phyloP scores from a whole-genome alignment of 2,888 invertebrate genomes.

The Nomada flava region DNA sequence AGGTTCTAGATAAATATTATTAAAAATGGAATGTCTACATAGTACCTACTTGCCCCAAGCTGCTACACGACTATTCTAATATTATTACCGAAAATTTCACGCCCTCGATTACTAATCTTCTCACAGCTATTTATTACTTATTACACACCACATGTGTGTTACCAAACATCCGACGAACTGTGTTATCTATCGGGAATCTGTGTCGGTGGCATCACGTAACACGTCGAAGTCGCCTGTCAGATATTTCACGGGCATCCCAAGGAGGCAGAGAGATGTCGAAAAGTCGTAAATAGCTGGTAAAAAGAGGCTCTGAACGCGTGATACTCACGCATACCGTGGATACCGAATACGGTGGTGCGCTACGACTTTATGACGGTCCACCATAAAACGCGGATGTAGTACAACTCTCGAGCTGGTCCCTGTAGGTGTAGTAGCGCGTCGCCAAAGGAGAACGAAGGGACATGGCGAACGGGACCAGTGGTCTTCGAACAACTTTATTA shows the following conservation, averaged over 20 bases:
- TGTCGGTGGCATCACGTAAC: constrained; percentile 6
- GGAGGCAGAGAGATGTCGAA: constrained; percentile 22
- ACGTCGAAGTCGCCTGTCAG: constrained; percentile 43
- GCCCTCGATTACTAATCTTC: too few species aligned
- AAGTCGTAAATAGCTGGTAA: constrained; percentile 65
- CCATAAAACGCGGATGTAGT: constrained; percentile 71
- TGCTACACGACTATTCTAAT: too few species aligned
- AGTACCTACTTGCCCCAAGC: too few species aligned
- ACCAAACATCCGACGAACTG: not conserved
- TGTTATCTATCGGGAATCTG: not conserved
- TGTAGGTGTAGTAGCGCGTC: constrained; percentile 61
- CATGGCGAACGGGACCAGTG: constrained; percentile 4
- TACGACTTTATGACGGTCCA: constrained; percentile 77
- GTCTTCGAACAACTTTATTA: constrained; percentile 70
- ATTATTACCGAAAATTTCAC: too few species aligned
- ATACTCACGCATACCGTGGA: constrained; percentile 77
- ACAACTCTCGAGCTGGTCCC: constrained; percentile 60
- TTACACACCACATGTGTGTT: too few species aligned
- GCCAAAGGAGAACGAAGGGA: constrained; percentile 2
- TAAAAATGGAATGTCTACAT: too few species aligned
- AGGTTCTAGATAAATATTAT: too few species aligned
- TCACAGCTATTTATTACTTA: too few species aligned
- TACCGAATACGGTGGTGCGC: constrained; percentile 73
- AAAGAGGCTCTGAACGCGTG: constrained; percentile 67
- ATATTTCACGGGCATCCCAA: constrained; percentile 36